Conservation (phyloP, 2,113 vertebrate species). For the Leuciscus idus region DNA sequence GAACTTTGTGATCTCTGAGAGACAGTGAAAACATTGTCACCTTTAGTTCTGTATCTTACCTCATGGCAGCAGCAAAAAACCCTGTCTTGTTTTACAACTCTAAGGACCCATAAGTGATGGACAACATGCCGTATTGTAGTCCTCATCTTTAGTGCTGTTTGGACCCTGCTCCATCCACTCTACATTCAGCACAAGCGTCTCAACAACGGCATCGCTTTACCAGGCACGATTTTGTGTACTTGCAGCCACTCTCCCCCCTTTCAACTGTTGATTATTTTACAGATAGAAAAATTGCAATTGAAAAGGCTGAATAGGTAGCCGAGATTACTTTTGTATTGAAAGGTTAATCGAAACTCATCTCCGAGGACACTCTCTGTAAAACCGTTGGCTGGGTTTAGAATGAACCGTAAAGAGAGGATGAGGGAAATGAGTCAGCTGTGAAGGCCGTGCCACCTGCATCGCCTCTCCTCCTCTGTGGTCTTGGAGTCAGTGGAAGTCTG, state of each 20-base stretch:
- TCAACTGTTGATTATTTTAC: constrained; percentile 46
- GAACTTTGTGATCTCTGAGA: background rate
- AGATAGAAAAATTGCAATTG: constrained; percentile 48
- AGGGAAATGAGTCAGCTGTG: constrained; percentile 21
- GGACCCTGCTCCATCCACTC: constrained; percentile 17
- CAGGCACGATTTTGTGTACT: constrained; percentile 33
- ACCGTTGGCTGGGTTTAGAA: constrained; percentile 3
- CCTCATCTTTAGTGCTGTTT: background rate
- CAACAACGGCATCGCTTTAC: constrained; percentile 15
- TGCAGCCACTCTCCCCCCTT: background rate
- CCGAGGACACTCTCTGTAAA: constrained; percentile 18
- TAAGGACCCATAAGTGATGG: background rate
- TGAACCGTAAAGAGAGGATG: constrained; percentile 37
- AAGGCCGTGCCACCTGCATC: constrained; percentile 19
- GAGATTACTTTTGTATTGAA: constrained; percentile 46
- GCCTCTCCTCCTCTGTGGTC: background rate
- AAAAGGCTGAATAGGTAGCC: constrained; percentile 43
- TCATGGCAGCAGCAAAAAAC: background rate
- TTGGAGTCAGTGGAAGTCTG: constrained; percentile 57
- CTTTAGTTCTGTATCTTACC: background rate
- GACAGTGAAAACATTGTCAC: background rate
- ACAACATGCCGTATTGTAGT: background rate
- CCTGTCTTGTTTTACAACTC: background rate
- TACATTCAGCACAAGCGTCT: background rate
- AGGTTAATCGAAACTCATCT: constrained; percentile 52